Conservation (phyloP, 2,888 invertebrate genomes). For the Tridacna crocea region DNA sequence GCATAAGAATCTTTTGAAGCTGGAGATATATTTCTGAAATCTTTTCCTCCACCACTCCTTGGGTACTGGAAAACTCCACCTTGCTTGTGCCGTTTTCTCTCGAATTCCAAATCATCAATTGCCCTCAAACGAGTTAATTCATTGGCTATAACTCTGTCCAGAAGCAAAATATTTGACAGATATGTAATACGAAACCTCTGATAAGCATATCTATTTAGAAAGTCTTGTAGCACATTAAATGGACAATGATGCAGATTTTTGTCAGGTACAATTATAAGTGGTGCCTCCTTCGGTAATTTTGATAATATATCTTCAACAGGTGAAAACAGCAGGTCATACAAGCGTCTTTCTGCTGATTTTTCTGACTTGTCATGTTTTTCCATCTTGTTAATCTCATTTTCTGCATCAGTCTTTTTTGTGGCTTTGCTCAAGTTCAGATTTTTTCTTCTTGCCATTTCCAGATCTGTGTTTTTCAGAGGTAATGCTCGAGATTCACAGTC, state of each 20-base stretch:
- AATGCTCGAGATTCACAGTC: slow-evolving; percentile 77
- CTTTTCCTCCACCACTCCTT: slow-evolving; percentile 29
- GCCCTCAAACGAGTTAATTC: slow-evolving; percentile 71
- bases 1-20: slow-evolving; percentile 7
- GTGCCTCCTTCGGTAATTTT: slow-evolving; percentile 70
- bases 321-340: slow-evolving; percentile 78
- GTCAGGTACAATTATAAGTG: slow-evolving; percentile 80
- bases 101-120: slow-evolving; percentile 77
- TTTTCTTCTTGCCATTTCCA: slow-evolving; percentile 61
- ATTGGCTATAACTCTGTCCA: slow-evolving; percentile 77
- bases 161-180: slow-evolving; percentile 75
- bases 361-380: slow-evolving; percentile 48
- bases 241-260: slow-evolving; percentile 77
- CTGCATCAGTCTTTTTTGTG: slow-evolving; percentile 20
- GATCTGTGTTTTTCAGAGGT: slow-evolving; percentile 66
- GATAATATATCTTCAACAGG: slow-evolving; percentile 79
- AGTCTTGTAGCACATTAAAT: slow-evolving; percentile 76
- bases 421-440: slow-evolving; percentile 62
- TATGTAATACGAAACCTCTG: slow-evolving; percentile 75
- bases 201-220: slow-evolving; percentile 65
- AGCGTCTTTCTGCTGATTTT: slow-evolving; percentile 68
- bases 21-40: slow-evolving; percentile 20
- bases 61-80: slow-evolving; percentile 66
- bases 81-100: slow-evolving; percentile 72
- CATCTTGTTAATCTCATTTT: slow-evolving; percentile 20